Percentiles rank a stretch among this genome's conserved stretches.
Evolutionary conservation across 2,888 invertebrate genomes (phyloP).

Genomic region (Dioctria rufipes): DNA sequence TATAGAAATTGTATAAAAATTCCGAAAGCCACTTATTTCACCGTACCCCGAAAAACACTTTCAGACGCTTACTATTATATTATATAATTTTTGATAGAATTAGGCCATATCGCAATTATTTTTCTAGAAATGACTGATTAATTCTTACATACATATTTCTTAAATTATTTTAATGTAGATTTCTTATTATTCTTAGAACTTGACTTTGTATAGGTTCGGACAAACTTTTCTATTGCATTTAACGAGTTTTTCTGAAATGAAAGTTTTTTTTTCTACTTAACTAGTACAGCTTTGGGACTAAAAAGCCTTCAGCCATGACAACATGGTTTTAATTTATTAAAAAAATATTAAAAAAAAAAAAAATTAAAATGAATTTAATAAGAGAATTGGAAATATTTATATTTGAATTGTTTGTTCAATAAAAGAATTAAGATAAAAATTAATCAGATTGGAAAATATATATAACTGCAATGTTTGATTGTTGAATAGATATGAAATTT

Average conservation of each 20-base stretch:
- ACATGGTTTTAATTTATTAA: too few relatives aligned
- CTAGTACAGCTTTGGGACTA: not conserved
- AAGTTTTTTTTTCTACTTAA: too few relatives aligned
- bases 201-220: not conserved
- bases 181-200: not conserved
- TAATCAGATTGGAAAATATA: too few relatives aligned
- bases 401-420: too few relatives aligned
- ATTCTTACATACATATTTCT: conserved; percentile 9
- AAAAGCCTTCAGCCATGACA: too few relatives aligned
- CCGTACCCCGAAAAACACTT: not conserved
- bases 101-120: conserved; percentile 37
- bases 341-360: too few relatives aligned
- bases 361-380: too few relatives aligned
- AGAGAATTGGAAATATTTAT: too few relatives aligned
- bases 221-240: not conserved
- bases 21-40: conserved; percentile 25
- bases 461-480: too few relatives aligned
- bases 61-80: conserved; percentile 37
- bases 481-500: too few relatives aligned
- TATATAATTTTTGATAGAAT: conserved; percentile 25
- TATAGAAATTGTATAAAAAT: conserved; percentile 18
- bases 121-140: conserved; percentile 47
- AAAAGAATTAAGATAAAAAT: too few relatives aligned
- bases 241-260: not conserved
- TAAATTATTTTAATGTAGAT: conserved; percentile 3